These are phyloP conservation scores for Tetranychus truncatus DNA, from an alignment of 2,888 invertebrate genomes.

Conservation along the genomic window DNA sequence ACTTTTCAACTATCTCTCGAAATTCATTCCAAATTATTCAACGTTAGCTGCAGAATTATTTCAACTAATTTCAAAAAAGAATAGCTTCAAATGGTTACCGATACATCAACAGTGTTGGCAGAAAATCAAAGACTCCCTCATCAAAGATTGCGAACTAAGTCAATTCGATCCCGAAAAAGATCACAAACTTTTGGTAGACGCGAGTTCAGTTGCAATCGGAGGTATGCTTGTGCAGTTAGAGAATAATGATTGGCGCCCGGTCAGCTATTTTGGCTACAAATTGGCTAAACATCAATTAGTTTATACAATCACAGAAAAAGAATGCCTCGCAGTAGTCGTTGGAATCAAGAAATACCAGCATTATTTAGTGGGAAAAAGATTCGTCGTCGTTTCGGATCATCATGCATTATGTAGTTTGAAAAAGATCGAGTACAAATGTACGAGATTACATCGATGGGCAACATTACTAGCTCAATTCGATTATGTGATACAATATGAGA, in stretches of 20 bases:
- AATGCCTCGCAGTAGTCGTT: neutral
- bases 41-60: neutral
- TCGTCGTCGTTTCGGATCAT: neutral
- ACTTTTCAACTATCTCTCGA: neutral
- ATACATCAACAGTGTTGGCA: neutral
- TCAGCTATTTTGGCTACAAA: neutral
- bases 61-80: too few relatives aligned
- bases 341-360: neutral
- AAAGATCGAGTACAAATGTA: neutral
- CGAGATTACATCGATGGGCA: neutral
- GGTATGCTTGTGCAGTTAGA: neutral
- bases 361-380: neutral
- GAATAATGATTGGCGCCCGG: neutral
- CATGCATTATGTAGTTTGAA: neutral
- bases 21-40: neutral
- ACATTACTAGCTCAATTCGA: neutral
- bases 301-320: neutral
- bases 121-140: neutral
- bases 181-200: neutral
- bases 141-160: neutral
- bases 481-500: neutral
- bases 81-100: neutral
- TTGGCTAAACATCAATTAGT: conserved; percentile 28
- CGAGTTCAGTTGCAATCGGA: neutral
- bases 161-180: neutral